Conservation (phyloP, 2,797 vertebrate species). For the Megaceryle alcyon region DNA sequence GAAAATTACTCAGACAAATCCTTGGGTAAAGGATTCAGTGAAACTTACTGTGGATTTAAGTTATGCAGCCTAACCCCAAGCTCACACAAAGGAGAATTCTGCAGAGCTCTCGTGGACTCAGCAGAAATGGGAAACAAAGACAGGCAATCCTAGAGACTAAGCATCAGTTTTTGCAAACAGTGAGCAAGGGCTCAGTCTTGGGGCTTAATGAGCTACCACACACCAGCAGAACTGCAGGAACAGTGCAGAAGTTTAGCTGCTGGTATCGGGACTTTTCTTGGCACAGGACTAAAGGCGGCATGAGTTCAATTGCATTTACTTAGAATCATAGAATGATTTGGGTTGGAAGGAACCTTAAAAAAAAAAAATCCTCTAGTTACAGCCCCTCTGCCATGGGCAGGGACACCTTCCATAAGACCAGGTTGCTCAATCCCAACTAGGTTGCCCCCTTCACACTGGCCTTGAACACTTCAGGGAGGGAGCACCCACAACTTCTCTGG, state of each 20-base stretch:
- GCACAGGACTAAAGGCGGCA: background rate
- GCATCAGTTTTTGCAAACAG: background rate
- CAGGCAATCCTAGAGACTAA: background rate
- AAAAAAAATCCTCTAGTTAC: background rate
- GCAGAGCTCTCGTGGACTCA: background rate
- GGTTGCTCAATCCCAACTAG: background rate
- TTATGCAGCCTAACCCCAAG: background rate
- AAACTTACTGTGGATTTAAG: background rate
- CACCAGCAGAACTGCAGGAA: background rate
- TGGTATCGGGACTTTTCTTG: rapidly evolving
- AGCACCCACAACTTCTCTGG: background rate
- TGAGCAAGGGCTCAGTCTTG: rapidly evolving
- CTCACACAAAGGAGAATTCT: rapidly evolving
- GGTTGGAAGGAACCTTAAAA: background rate
- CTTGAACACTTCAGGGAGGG: too few relatives aligned
- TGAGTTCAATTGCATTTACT: background rate
- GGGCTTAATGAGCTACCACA: rapidly evolving
- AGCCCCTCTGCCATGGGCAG: background rate
- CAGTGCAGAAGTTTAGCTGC: background rate
- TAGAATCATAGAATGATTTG: background rate
- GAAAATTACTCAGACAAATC: background rate
- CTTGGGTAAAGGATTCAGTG: background rate
- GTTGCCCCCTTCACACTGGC: background rate
- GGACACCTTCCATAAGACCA: background rate
- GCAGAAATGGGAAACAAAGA: background rate